Evolutionary conservation across 2,888 invertebrate species (phyloP).

Genomic region (Hipparchia sbordonii): DNA sequence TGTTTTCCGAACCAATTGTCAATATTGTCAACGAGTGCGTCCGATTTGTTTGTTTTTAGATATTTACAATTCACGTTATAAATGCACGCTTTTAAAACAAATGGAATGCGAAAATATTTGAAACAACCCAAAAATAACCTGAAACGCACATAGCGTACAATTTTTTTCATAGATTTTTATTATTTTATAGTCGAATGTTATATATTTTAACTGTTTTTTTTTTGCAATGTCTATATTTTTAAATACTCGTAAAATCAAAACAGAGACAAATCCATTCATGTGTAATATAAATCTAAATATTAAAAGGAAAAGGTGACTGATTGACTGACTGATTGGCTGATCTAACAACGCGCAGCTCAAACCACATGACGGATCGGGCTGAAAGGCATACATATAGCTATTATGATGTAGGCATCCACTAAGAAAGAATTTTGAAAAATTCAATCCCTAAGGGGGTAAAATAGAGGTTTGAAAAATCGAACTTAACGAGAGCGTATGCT

Average conservation of each 20-base stretch:
- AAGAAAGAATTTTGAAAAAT: no score
- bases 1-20: constrained; percentile 6
- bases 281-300: background rate
- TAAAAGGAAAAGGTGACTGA: no score
- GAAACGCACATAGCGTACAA: background rate
- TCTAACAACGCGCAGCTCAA: no score
- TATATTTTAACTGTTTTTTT: background rate
- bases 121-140: background rate
- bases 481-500: no score
- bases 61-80: constrained; percentile 26
- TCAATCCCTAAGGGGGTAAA: no score
- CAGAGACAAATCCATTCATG: background rate
- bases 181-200: background rate
- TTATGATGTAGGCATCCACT: no score
- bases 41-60: constrained; percentile 16
- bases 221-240: background rate
- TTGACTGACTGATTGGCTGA: no score
- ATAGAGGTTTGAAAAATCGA: no score
- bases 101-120: constrained; percentile 28
- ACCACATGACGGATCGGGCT: no score
- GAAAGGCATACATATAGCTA: no score
- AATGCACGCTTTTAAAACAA: constrained; percentile 26
- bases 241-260: background rate
- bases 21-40: background rate
- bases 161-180: background rate